Percentiles rank a stretch among this genome's conserved stretches.
Evolutionary conservation across 2,888 invertebrate species (phyloP).

Genomic region (Pachymerium ferrugineum): DNA sequence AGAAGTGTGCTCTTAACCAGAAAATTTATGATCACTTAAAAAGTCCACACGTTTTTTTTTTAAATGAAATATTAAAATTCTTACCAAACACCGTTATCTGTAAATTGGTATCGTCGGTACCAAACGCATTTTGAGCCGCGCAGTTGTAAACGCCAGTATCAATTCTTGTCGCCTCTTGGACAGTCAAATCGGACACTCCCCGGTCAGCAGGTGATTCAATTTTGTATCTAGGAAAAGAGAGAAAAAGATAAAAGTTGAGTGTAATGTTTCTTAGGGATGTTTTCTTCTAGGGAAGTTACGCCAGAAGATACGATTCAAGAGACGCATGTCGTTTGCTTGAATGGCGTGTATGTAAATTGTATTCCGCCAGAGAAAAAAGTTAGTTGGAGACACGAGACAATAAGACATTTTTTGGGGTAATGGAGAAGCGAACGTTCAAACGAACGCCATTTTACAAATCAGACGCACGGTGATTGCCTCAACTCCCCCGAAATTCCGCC

Average conservation of each 20-base stretch:
- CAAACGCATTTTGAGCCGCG: conserved; percentile 28
- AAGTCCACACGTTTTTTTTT: too few relatives aligned
- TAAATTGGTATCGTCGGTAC: conserved; percentile 28
- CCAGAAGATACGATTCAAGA: conserved; percentile 5
- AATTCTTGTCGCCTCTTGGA: conserved; percentile 26
- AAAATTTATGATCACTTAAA: neutral
- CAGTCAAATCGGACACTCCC: conserved; percentile 21
- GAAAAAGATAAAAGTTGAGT: neutral
- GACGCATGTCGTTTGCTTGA: neutral
- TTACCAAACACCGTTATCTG: conserved; percentile 32
- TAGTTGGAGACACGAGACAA: conserved; percentile 7
- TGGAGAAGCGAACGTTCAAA: neutral
- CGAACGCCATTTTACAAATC: conserved; percentile 12
- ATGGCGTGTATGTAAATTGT: conserved; percentile 1
- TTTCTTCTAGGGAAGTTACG: neutral
- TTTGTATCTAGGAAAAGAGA: conserved; percentile 17
- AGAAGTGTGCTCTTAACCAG: neutral
- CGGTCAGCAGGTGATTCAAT: neutral
- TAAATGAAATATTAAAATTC: neutral
- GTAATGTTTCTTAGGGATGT: too few relatives aligned
- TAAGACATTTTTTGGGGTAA: conserved; percentile 16
- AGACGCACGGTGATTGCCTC: neutral
- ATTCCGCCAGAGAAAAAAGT: neutral
- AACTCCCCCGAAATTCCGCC: conserved; percentile 3
- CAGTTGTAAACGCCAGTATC: conserved; percentile 32